These are phyloP conservation scores for Hypomesus transpacificus DNA, from an alignment of 2,113 vertebrate genomes.

Conservation along the genomic window DNA sequence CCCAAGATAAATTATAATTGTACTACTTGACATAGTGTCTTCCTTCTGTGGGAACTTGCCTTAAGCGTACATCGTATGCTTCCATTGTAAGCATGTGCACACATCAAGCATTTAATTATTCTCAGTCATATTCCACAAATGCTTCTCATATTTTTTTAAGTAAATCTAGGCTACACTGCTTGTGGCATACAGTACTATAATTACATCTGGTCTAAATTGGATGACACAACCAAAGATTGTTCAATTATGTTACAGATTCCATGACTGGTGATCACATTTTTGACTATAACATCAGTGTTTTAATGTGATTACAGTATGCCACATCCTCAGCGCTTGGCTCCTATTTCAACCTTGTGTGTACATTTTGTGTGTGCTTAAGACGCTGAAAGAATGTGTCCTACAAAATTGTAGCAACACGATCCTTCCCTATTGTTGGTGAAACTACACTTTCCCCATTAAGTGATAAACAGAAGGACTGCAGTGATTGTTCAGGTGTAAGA, in stretches of 20 bases:
- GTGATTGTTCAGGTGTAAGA: constrained; percentile 46
- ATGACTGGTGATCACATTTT: background rate
- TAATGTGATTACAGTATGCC: constrained; percentile 5
- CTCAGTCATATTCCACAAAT: too few species aligned
- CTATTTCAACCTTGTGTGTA: constrained; percentile 5
- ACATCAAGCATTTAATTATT: background rate
- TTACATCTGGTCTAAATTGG: too few species aligned
- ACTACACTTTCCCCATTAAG: constrained; percentile 45
- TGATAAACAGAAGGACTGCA: constrained; percentile 38
- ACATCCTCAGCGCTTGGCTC: constrained; percentile 15
- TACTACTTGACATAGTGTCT: constrained; percentile 4
- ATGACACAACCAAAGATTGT: too few species aligned
- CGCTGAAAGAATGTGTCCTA: constrained; percentile 46
- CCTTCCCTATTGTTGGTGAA: constrained; percentile 52
- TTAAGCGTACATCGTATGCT: too few species aligned
- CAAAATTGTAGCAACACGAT: constrained; percentile 59
- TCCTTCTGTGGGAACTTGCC: constrained; percentile 36
- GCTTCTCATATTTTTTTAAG: too few species aligned
- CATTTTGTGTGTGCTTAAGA: constrained; percentile 17
- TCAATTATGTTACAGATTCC: background rate
- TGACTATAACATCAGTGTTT: background rate
- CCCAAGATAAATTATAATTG: background rate
- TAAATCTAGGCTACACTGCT: too few species aligned
- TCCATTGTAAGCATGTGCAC: background rate
- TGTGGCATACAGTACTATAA: too few species aligned